Evolutionary conservation across 2,888 invertebrate species (phyloP), one percentile per base, ranked within the genome.

Genomic region (Hydraecia micacea): DNA sequence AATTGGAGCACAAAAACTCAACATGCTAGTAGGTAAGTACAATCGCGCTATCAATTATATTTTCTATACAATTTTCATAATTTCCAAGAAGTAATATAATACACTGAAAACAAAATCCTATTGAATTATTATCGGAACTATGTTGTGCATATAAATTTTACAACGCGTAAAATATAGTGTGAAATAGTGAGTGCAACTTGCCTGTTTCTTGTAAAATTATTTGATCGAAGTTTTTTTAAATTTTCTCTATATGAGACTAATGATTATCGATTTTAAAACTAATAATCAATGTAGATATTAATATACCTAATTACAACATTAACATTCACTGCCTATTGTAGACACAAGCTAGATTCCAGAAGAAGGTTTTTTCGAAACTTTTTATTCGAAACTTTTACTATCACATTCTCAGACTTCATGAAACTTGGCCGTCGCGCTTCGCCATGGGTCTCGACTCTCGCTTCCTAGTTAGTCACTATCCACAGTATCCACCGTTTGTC

Each of bases 381-480:
- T 76, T 6, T 9, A 46, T 58, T 21, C 5, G 25, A 67, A 55
- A 68, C 84, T 84, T 80, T 68, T 63, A 58, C 73, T n/a, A 71
- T 63, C 28, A 42, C 42, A 52, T 83, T 76, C 67, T 32, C 28
- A 68, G 49, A 18, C 63, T 63, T 11, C 25, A 67, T 32, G 1
- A 73, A 80, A 71, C 66, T 71, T 72, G 11, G 13, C 39, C 42
- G 67, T 76, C 21, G 11, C 83, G 83, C 73, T 87, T 78, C 9
- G 63, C 69, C 66, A 70, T 52, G 36, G 71, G 71, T 49, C 21
- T 39, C 75, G 49, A 36, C 15, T 75, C 65, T 75, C 36, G 36
- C 67, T 80, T 80, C 83, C 79, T 74, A 79, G 82, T 80, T 84
- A 80, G 82, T 65, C 58, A 28, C 62, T 77, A 71, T 52, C 58